Conservation (phyloP, 1,140 invertebrate genomes). For the Papilio helenus region DNA sequence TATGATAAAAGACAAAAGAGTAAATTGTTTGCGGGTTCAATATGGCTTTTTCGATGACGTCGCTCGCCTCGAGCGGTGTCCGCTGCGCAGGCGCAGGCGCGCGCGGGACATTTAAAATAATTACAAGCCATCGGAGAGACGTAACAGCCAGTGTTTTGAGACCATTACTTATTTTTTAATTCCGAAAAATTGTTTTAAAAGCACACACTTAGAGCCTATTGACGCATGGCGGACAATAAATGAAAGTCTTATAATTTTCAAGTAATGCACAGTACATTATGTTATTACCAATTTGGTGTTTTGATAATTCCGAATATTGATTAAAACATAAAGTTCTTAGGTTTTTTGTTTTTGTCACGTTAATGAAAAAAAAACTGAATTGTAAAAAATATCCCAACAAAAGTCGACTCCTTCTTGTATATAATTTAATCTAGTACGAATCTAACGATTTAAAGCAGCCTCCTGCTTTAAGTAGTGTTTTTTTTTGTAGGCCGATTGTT, state of each 20-base stretch:
- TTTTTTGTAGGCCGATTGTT: too few relatives aligned
- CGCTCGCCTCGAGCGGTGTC: constrained; percentile 62
- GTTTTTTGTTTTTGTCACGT: too few relatives aligned
- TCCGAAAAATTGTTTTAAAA: constrained; percentile 76
- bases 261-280: constrained; percentile 31
- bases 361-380: too few relatives aligned
- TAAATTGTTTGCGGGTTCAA: constrained; percentile 57
- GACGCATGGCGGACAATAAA: constrained; percentile 64
- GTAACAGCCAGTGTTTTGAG: constrained; percentile 81
- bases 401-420: too few relatives aligned
- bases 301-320: not conserved
- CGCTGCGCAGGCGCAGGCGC: constrained; percentile 61
- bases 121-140: constrained; percentile 80
- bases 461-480: too few relatives aligned
- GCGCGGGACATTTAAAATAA: constrained; percentile 83
- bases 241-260: constrained; percentile 58
- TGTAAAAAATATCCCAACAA: too few relatives aligned
- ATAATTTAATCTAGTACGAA: too few relatives aligned
- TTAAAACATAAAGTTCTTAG: not conserved
- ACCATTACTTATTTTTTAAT: constrained; percentile 83
- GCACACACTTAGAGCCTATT: constrained; percentile 71
- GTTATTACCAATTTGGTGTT: constrained; percentile 38
- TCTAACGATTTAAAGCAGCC: too few relatives aligned
- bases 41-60: constrained; percentile 71
- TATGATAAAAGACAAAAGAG: constrained; percentile 35